phyloP scores from a whole-genome alignment of 2,113 vertebrate genomes.

The Accipiter virgatus region DNA sequence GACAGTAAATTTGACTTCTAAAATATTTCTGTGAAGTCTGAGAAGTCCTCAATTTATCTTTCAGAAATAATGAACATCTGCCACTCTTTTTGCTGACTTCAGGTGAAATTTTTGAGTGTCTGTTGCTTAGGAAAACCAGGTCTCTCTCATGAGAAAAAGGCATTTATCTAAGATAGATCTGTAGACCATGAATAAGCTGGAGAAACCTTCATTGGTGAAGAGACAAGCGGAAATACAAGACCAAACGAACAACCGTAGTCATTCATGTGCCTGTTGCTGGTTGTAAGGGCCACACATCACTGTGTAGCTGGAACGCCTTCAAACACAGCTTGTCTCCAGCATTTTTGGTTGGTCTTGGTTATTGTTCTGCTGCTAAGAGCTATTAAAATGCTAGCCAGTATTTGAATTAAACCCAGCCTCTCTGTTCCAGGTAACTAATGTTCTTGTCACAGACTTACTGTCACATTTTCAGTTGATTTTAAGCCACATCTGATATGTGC shows the following conservation, averaged over 20 bases:
- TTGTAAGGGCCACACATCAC: neutral
- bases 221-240: neutral
- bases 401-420: neutral
- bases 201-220: neutral
- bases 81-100: neutral
- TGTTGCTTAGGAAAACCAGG: neutral
- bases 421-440: neutral
- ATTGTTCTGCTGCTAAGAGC: neutral
- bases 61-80: neutral
- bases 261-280: neutral
- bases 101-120: neutral
- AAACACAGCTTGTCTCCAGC: neutral
- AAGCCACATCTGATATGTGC: neutral
- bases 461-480: neutral
- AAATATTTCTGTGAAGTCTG: neutral
- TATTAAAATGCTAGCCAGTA: neutral
- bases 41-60: neutral
- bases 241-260: rapidly evolving
- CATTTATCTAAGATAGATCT: neutral
- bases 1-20: neutral
- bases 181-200: neutral
- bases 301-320: neutral
- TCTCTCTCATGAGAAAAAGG: neutral
- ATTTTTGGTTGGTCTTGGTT: neutral
- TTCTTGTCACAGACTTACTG: neutral